Conservation (phyloP, 92 coral and sea anemone genomes). For the Umimayanthus chanpuru region DNA sequence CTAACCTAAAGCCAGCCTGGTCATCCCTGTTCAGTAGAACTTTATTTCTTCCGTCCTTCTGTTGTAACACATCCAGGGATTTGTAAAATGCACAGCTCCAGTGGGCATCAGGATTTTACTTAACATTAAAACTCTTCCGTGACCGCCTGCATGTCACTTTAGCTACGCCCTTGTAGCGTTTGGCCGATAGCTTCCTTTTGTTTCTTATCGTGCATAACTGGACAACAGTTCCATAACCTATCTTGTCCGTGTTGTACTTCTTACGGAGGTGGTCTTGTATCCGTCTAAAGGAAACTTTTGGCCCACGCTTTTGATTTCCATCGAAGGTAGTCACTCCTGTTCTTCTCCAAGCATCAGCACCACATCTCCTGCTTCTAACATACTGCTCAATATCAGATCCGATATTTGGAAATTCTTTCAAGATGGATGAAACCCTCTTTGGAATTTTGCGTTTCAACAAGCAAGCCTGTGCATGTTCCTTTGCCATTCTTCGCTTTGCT, state of each 20-base stretch:
- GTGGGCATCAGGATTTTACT: no score
- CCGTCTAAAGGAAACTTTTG: conserved; percentile 9
- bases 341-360: conserved; percentile 69
- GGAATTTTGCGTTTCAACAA: conserved; percentile 30
- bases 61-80: no score
- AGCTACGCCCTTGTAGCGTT: no score
- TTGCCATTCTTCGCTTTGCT: no score
- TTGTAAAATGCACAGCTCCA: no score
- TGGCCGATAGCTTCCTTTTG: no score
- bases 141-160: no score
- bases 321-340: conserved; percentile 54
- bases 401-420: conserved; percentile 37
- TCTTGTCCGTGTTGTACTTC: conserved; percentile 49
- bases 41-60: no score
- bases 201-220: not conserved
- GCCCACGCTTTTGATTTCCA: conserved; percentile 52
- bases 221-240: conserved; percentile 23
- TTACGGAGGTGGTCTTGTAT: conserved; percentile 30
- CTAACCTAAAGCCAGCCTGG: conserved; percentile 64
- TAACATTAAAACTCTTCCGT: no score
- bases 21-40: conserved; percentile 42
- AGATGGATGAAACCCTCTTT: conserved; percentile 44
- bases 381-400: conserved; percentile 39
- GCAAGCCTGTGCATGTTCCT: no score
- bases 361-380: conserved; percentile 53